These are phyloP conservation scores for Nothoprocta pentlandii DNA, from an alignment of 2,113 vertebrate genomes.

Conservation along the genomic window DNA sequence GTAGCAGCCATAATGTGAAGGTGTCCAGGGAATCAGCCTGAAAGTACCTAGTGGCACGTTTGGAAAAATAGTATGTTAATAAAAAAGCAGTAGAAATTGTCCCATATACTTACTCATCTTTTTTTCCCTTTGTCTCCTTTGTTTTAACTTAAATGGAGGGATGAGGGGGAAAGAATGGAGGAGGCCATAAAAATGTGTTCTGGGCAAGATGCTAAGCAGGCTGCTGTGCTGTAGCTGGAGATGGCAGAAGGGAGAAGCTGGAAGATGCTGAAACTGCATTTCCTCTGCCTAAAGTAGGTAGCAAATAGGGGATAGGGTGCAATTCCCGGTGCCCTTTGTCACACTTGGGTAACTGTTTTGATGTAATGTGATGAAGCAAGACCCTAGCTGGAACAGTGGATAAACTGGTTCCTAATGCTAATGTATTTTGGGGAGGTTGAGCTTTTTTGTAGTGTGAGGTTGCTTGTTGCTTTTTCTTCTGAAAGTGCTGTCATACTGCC, in stretches of 20 bases:
- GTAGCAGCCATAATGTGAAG: not conserved
- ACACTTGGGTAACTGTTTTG: constrained; percentile 40
- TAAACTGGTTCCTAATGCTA: constrained; percentile 54
- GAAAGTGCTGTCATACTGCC: not conserved
- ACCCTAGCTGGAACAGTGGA: constrained; percentile 23
- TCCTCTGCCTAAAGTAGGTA: not conserved
- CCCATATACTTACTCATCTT: not conserved
- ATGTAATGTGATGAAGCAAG: constrained; percentile 37
- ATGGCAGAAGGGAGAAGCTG: not conserved
- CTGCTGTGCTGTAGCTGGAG: not conserved
- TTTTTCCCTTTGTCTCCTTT: not conserved
- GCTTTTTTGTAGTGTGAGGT: not conserved
- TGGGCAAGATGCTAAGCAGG: not conserved
- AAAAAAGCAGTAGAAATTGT: not conserved
- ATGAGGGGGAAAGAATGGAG: not conserved
- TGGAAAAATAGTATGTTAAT: not conserved
- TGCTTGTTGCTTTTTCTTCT: not conserved
- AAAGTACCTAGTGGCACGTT: not conserved
- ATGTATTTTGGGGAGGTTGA: not conserved
- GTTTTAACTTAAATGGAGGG: not conserved
- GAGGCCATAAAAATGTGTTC: not conserved
- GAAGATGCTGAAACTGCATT: constrained; percentile 23
- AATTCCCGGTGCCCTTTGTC: constrained; percentile 56
- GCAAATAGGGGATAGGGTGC: not conserved
- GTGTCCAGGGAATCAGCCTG: not conserved